A percentile compares a stretch with the other conserved stretches of the same genome.
These are phyloP conservation scores for Bufo gargarizans DNA, from an alignment of 2,113 vertebrate genomes.

Conservation along the genomic window DNA sequence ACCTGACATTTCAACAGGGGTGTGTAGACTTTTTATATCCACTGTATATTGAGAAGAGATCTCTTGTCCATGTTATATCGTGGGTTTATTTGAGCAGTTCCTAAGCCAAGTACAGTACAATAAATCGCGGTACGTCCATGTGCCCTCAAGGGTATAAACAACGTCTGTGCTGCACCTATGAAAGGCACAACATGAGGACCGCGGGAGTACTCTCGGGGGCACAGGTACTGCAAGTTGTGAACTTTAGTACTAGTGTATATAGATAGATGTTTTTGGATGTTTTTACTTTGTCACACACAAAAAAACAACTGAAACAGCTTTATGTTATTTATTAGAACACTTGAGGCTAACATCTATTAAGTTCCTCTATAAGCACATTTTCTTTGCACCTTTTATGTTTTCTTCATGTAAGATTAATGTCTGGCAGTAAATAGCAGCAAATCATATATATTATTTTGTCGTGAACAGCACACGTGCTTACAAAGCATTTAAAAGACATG, in stretches of 20 bases:
- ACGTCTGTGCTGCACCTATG: not conserved
- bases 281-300: not conserved
- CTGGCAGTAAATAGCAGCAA: not conserved
- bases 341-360: not conserved
- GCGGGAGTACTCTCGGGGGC: too few species aligned
- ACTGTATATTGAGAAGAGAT: not conserved
- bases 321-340: not conserved
- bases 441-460: constrained; percentile 5
- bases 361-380: constrained; percentile 28
- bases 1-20: too few species aligned
- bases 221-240: not conserved
- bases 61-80: not conserved
- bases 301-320: not conserved
- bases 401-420: constrained; percentile 25
- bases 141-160: not conserved
- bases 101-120: not conserved
- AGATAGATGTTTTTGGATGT: not conserved
- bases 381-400: constrained; percentile 7
- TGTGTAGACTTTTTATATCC: too few species aligned
- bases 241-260: not conserved
- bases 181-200: not conserved
- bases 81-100: not conserved
- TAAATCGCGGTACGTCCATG: not conserved
- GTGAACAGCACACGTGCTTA: not conserved
- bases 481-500: not conserved